Evolutionary conservation across 1,140 invertebrate species (phyloP).

Genomic region (Marisa cornuarietis): DNA sequence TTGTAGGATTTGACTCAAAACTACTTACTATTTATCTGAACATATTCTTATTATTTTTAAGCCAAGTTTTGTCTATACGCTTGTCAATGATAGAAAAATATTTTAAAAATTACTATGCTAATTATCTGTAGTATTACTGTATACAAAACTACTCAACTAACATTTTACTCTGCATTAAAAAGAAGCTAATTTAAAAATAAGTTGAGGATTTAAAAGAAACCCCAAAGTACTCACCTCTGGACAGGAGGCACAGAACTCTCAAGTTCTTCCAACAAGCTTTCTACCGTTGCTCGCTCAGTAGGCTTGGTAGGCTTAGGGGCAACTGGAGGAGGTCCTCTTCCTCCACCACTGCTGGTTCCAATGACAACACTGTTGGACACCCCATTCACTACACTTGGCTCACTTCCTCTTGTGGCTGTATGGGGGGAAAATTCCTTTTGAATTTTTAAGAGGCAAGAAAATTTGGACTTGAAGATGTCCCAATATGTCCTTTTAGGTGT

Average conservation of each 20-base stretch:
- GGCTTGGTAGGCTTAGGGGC: conserved; percentile 54
- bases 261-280: conserved; percentile 87
- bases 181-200: too few species aligned
- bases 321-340: conserved; percentile 39
- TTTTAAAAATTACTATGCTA: too few species aligned
- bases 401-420: background rate
- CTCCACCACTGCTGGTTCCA: conserved; percentile 25
- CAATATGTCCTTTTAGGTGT: background rate
- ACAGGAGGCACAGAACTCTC: conserved; percentile 58
- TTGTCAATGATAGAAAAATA: too few species aligned
- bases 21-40: too few species aligned
- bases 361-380: conserved; percentile 7
- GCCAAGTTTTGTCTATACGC: too few species aligned
- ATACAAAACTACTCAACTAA: too few species aligned
- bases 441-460: background rate
- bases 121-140: too few species aligned
- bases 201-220: too few species aligned
- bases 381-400: conserved; percentile 26
- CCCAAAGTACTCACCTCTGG: conserved; percentile 15
- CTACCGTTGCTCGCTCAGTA: conserved; percentile 72
- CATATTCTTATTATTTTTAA: too few species aligned
- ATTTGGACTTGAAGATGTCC: background rate
- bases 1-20: too few species aligned
- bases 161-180: too few species aligned
- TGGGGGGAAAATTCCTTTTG: background rate